Conservation (phyloP, 2,888 invertebrate genomes). For the Cylloceria caligata region DNA sequence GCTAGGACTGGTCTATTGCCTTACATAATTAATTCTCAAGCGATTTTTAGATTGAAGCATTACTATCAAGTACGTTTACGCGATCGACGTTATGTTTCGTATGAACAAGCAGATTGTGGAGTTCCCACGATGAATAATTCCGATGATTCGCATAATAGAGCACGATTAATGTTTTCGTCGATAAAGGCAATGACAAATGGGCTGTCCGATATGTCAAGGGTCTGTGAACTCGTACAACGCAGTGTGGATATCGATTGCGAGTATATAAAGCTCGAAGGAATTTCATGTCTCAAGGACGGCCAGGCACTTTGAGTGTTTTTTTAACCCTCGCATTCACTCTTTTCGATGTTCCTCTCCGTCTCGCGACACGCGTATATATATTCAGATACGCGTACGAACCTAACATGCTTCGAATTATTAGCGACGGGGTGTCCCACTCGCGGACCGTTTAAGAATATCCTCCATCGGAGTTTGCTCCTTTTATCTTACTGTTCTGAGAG, state of each 20-base stretch:
- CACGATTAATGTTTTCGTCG: conserved; percentile 47
- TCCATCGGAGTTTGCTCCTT: conserved; percentile 41
- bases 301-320: conserved; percentile 38
- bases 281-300: conserved; percentile 53
- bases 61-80: conserved; percentile 27
- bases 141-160: conserved; percentile 26
- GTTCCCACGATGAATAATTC: conserved; percentile 55
- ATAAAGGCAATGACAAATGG: conserved; percentile 25
- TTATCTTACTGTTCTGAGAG: conserved; percentile 30
- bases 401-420: conserved; percentile 70
- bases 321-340: conserved; percentile 64
- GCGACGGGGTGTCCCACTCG: conserved; percentile 65
- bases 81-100: conserved; percentile 29
- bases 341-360: conserved; percentile 32
- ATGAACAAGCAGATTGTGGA: conserved; percentile 12
- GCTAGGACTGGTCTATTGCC: not conserved
- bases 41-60: conserved; percentile 49
- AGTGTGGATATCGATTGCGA: conserved; percentile 50
- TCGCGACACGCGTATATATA: conserved; percentile 50
- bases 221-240: conserved; percentile 10
- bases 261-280: conserved; percentile 54
- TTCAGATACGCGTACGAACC: conserved; percentile 52
- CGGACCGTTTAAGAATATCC: conserved; percentile 51
- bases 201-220: conserved; percentile 22
- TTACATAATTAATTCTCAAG: conserved; percentile 41